These are phyloP conservation scores for Campopleginae sp. DNA, from an alignment of 2,888 invertebrate species.

Conservation along the genomic window DNA sequence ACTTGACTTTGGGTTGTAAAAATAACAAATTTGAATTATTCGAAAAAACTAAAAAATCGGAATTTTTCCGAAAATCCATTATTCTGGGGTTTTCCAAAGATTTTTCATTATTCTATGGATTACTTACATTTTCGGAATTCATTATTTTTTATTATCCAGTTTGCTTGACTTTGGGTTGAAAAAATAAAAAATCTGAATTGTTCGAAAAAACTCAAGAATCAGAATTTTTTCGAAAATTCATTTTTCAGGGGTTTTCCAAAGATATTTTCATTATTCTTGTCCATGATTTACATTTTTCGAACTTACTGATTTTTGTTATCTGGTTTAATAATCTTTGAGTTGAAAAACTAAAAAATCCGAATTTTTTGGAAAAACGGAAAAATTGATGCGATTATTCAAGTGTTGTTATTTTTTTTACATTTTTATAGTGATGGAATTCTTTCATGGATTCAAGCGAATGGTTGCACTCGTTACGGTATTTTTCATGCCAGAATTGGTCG, in stretches of 20 bases:
- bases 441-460: slow-evolving; percentile 80
- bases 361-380: neutral
- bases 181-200: too few species aligned
- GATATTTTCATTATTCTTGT: neutral
- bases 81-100: neutral
- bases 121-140: neutral
- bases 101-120: neutral
- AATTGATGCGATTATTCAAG: neutral
- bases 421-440: slow-evolving; percentile 76
- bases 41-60: too few species aligned
- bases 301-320: neutral
- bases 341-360: too few species aligned
- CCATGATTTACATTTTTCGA: neutral
- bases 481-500: slow-evolving; percentile 80
- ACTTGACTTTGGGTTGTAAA: too few species aligned
- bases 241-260: neutral
- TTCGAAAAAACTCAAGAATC: too few species aligned
- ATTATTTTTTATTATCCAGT: neutral
- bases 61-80: neutral
- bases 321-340: neutral
- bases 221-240: neutral
- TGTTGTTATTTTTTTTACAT: slow-evolving; percentile 13
- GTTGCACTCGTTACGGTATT: slow-evolving; percentile 79
- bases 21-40: too few species aligned
- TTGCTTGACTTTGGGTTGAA: too few species aligned